A percentile compares a stretch with the other conserved stretches of the same genome.
These are phyloP conservation scores for Drosophila serrata DNA, from an alignment of 1,140 invertebrate species.

Conservation along the genomic window DNA sequence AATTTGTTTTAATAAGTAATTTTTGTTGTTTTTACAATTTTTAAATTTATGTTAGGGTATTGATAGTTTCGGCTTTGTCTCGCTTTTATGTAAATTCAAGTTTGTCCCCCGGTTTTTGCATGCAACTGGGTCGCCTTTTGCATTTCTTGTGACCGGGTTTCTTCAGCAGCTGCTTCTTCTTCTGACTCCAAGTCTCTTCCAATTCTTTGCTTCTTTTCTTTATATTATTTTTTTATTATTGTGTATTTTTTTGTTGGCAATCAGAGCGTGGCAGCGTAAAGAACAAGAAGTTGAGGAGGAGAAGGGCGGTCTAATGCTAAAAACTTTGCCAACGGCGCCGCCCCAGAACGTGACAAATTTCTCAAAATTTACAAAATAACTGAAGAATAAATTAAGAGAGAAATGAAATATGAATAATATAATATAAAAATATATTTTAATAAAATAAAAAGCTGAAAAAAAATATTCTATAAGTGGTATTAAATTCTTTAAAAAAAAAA, in stretches of 20 bases:
- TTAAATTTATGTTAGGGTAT: not conserved
- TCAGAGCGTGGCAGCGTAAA: constrained; percentile 55
- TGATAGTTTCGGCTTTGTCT: no score
- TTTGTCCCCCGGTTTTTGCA: constrained; percentile 30
- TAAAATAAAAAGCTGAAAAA: no score
- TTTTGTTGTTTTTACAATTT: not conserved
- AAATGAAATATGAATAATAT: not conserved
- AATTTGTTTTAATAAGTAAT: not conserved
- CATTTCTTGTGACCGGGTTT: constrained; percentile 45
- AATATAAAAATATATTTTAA: not conserved
- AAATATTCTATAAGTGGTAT: not conserved
- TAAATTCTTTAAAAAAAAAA: not conserved
- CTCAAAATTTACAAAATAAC: constrained; percentile 44
- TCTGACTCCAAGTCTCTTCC: constrained; percentile 24
- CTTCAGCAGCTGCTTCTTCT: constrained; percentile 12
- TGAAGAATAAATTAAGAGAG: not conserved
- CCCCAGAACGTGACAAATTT: constrained; percentile 79
- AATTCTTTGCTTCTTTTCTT: not conserved
- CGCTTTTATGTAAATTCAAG: constrained; percentile 20
- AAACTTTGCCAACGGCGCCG: constrained; percentile 48
- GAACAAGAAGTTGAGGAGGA: constrained; percentile 3
- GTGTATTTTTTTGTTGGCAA: constrained; percentile 46
- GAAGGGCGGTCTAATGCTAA: constrained; percentile 5
- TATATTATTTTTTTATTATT: not conserved
- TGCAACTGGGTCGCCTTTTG: constrained; percentile 47